Percentiles rank a stretch among this genome's conserved stretches.
Conservation (phyloP, 2,888 invertebrate species). For the Geotrupes spiniger region DNA sequence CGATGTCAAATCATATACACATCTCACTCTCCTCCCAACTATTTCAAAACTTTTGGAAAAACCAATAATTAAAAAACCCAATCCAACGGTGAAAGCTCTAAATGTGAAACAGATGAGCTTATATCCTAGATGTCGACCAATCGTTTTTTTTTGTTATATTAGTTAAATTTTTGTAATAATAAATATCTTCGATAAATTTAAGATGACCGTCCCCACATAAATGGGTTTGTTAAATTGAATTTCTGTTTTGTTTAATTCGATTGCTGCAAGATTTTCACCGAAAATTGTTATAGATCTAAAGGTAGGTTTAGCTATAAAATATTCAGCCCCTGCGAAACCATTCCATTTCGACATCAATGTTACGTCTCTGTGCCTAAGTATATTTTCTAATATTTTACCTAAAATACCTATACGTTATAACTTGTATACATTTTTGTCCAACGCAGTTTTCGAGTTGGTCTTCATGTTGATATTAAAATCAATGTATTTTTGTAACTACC, state of each 20-base stretch:
- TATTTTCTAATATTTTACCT: constrained; percentile 47
- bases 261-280: constrained; percentile 35
- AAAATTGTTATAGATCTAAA: constrained; percentile 38
- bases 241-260: constrained; percentile 35
- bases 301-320: constrained; percentile 36
- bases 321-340: constrained; percentile 33
- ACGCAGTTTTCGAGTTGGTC: constrained; percentile 12
- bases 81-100: too few species aligned
- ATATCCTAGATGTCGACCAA: too few species aligned
- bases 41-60: too few species aligned
- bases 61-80: too few species aligned
- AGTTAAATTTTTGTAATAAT: constrained; percentile 39
- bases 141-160: background rate
- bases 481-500: constrained; percentile 42
- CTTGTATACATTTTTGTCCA: constrained; percentile 33
- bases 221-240: constrained; percentile 42
- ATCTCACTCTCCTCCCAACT: too few species aligned
- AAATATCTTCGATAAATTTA: constrained; percentile 45
- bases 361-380: constrained; percentile 41
- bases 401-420: constrained; percentile 39
- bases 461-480: constrained; percentile 18
- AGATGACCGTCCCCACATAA: constrained; percentile 42
- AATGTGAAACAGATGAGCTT: too few species aligned
- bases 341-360: constrained; percentile 33
- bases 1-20: too few species aligned